Evolutionary conservation across 2,113 vertebrate species (phyloP), one percentile per base, ranked within the genome.

Genomic region (Leptodactylus fuscus): DNA sequence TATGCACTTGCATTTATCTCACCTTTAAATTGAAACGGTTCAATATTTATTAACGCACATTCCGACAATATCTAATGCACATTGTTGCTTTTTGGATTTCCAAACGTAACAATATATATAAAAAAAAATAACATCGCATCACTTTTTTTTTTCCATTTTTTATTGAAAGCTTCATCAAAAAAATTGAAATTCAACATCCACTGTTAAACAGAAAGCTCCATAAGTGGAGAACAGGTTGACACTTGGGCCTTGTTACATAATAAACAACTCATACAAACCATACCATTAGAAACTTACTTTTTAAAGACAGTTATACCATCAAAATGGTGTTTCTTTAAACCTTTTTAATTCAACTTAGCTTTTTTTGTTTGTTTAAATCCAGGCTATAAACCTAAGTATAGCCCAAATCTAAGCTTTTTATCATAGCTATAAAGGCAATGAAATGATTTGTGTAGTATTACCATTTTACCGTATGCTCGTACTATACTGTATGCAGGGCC

Each of bases 141-240:
- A 32, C 38, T 18, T 83, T 55, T 83, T 44, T 94, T 94, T 91
- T 87, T 89, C 88, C 89, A 87, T 87, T 91, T 95, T 98, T 98
- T 97, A 98, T 98, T 98, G 96, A 98, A 98, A 98, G 97, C 96
- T 96, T 98, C 96, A 96, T 98, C 95, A 96, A 97, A 97, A 95
- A 93, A 97, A 94, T 96, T 96, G 95, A 95, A 96, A 96, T 94
- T 93, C 95, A 97, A 97, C 95, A 96, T 97, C 97, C 96, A 97
- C 96, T 96, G 96, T 97, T 97, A 95, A 96, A 97, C 96, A 96
- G 94, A 96, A 96, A 97, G 95, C 96, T 96, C 97, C 95, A 95
- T 94, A 95, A 95, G 92, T 94, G 90, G 96, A 95, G 93, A 96
- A 94, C 95, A 94, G 27, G 58, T 71, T 80, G 62, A 51, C 48